Base-by-base conservation (phyloP, 2,888 invertebrate genomes). In the Zeuzera pyrina region DNA sequence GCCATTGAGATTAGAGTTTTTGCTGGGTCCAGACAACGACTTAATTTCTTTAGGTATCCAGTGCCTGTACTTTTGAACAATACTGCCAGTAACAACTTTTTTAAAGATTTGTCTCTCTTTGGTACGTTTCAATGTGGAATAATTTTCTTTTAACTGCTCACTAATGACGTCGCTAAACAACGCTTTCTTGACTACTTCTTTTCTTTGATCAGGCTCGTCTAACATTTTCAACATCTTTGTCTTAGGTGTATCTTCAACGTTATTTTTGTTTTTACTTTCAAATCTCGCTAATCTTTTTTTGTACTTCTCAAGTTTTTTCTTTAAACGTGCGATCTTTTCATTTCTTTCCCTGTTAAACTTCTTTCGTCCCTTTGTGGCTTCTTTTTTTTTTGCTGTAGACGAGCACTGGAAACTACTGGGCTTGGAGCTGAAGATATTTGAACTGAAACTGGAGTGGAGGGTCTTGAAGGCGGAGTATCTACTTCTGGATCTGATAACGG, bases 141-240 rank as follows among this genome's bases (percentile, higher is more conserved):
- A 39, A 30, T 39, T 38, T 30, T 42, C 34, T 40, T 40, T 41
- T 10, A 40, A 16, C 13, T 41, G 39, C 23, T 12, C 21, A 43
- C 39, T 43, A 29, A 43, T 35, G 10, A 43, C 41, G 33, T 43
- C 41, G 6, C 35, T 39, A 19, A 42, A 42, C 8, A 41, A 32
- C 22, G 41, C 41, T 24, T 31, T 35, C 34, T 42, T 42, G 13
- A 39, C 37, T 16, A 42, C 34, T n/a, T 42, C 38, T 40, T 12
- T 43, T 35, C 41, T 39, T 36, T 39, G 39, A 38, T 6, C 30
- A 36, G 39, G 39, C 8, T 34, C 11, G 24, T 43, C 38, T 38
- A 39, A 41, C 37, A 43, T 43, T 43, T n/a, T 29, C 11, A 25
- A 31, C n/a, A 41, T 41, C 40, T 43, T 42, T 6, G 45, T 43